These are phyloP conservation scores for Morbakka virulenta DNA, from an alignment of 30 jellyfish, hydroid and myxozoan genomes.

Conservation along the genomic window DNA sequence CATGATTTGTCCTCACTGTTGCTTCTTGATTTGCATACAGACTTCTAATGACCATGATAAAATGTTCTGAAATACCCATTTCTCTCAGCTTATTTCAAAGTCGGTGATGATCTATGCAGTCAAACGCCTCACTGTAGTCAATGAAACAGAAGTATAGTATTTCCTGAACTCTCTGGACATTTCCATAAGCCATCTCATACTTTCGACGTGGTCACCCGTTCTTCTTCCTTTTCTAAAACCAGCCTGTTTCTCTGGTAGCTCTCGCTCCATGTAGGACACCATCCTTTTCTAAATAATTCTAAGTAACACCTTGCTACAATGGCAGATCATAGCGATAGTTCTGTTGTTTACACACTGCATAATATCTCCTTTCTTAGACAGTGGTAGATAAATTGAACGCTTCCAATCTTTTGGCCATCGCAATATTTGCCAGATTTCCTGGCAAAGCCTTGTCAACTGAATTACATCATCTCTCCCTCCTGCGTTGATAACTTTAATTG, in stretches of 20 bases:
- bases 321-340: background rate
- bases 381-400: background rate
- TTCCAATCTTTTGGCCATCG: background rate
- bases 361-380: background rate
- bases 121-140: background rate
- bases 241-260: background rate
- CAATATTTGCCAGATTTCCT: background rate
- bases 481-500: background rate
- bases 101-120: conserved; percentile 5
- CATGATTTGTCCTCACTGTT: background rate
- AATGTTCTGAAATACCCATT: conserved; percentile 24
- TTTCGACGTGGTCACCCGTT: background rate
- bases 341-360: background rate
- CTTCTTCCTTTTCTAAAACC: background rate
- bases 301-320: background rate
- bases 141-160: background rate
- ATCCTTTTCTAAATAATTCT: background rate
- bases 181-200: background rate
- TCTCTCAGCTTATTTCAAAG: background rate
- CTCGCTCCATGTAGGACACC: background rate
- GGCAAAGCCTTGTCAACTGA: background rate
- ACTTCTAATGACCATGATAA: background rate
- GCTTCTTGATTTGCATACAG: conserved; percentile 6
- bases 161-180: background rate
- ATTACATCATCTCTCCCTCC: background rate